Conservation (phyloP, 1,140 invertebrate genomes). For the Cydia amplana region DNA sequence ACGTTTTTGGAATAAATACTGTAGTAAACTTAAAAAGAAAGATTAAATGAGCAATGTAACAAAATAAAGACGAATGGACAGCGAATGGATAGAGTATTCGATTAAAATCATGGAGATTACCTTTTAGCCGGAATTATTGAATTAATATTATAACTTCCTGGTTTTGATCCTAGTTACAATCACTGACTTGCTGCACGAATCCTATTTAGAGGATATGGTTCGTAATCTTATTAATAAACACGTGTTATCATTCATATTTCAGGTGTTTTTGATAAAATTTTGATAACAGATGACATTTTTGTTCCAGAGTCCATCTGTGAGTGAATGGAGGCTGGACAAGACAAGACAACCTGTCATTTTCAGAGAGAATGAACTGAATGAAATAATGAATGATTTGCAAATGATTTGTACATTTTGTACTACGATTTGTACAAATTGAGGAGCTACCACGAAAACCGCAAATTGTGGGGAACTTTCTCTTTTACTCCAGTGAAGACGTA, state of each 20-base stretch:
- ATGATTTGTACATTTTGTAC: neutral
- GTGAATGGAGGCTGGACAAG: neutral
- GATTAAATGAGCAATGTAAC: neutral
- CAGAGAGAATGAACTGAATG: neutral
- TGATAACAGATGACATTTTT: conserved; percentile 46
- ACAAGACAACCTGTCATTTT: neutral
- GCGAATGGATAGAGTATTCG: neutral
- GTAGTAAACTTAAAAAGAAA: neutral
- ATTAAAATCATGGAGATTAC: conserved; percentile 40
- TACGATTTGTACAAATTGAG: no score
- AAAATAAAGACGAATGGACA: neutral
- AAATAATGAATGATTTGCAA: no score
- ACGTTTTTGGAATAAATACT: neutral
- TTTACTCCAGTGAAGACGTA: no score
- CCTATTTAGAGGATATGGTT: conserved; percentile 50
- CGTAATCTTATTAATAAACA: conserved; percentile 45
- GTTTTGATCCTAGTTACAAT: conserved; percentile 34
- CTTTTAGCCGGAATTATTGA: conserved; percentile 48
- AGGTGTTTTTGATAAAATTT: conserved; percentile 69
- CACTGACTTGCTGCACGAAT: conserved; percentile 34
- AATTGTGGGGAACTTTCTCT: no score
- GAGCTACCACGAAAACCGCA: no score
- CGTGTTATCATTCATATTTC: conserved; percentile 71
- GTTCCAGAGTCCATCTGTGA: conserved; percentile 29
- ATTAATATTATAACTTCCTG: conserved; percentile 35